Percentiles rank a stretch among this genome's conserved stretches.
Conservation (phyloP, 1,140 invertebrate genomes). For the Heliconius himera region DNA sequence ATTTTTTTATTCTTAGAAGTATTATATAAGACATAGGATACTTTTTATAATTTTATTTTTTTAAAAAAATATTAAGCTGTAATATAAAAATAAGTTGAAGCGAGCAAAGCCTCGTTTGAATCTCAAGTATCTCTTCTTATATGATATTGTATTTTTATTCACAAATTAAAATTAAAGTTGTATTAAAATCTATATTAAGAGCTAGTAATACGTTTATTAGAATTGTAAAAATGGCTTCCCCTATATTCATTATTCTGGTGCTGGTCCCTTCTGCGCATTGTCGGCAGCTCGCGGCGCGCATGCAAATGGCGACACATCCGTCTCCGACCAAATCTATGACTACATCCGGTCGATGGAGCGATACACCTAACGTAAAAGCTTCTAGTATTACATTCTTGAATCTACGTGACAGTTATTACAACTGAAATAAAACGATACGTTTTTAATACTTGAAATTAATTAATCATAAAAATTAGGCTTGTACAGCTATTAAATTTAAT, state of each 20-base stretch:
- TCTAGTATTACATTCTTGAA: slow-evolving; percentile 37
- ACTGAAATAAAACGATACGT: not conserved
- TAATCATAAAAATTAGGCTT: slow-evolving; percentile 1
- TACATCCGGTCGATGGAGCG: slow-evolving; percentile 67
- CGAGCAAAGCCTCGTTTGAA: too few species aligned
- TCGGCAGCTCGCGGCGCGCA: slow-evolving; percentile 60
- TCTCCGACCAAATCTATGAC: slow-evolving; percentile 68
- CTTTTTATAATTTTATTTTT: too few species aligned
- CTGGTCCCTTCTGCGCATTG: slow-evolving; percentile 60
- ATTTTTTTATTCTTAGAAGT: too few species aligned
- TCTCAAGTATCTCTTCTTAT: too few species aligned
- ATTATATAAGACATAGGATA: too few species aligned
- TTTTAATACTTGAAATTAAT: not conserved
- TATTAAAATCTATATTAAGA: not conserved
- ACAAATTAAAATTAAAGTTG: not conserved
- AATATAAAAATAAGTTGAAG: too few species aligned
- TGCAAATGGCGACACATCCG: slow-evolving; percentile 76
- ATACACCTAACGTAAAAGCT: slow-evolving; percentile 43
- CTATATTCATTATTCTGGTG: slow-evolving; percentile 53
- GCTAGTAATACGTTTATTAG: slow-evolving; percentile 11
- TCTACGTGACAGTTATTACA: not conserved
- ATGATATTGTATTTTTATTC: too few species aligned
- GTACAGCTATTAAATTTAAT: not conserved
- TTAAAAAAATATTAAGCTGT: too few species aligned
- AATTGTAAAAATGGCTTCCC: slow-evolving; percentile 40